A percentile compares a stretch with the other conserved stretches of the same genome.
Conservation (phyloP, 2,888 invertebrate species). For the Linnaemya tessellans region DNA sequence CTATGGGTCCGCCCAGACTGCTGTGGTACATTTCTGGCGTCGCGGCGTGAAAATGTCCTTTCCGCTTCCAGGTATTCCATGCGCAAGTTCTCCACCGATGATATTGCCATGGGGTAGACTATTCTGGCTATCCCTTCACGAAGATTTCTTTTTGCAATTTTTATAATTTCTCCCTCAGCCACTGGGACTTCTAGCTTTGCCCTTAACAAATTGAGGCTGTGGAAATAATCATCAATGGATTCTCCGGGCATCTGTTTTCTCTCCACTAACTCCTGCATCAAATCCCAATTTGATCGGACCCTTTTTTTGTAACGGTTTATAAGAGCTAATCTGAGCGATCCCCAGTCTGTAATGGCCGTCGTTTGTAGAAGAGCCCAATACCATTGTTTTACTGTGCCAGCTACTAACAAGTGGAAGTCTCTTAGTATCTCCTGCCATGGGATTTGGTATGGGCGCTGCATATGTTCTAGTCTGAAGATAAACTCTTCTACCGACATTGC, state of each 20-base stretch:
- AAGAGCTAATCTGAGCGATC: too few species aligned
- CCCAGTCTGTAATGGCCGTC: too few species aligned
- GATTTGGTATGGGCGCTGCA: constrained; percentile 1
- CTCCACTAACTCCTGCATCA: too few species aligned
- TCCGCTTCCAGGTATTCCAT: neutral
- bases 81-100: neutral
- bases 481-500: neutral
- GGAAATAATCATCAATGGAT: too few species aligned
- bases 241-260: too few species aligned
- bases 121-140: neutral
- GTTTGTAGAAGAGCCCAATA: too few species aligned
- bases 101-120: neutral
- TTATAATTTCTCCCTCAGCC: neutral
- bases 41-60: neutral
- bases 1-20: neutral
- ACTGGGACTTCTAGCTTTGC: constrained; percentile 10
- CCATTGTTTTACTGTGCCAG: too few species aligned
- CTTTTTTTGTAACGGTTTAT: too few species aligned
- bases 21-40: neutral
- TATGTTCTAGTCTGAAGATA: neutral
- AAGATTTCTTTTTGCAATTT: neutral
- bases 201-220: too few species aligned
- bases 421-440: too few species aligned
- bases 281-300: too few species aligned
- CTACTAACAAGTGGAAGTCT: too few species aligned